Evolutionary conservation across 37 sponge, comb jelly and placozoan species (phyloP).

Genomic region (Ianthella basta): DNA sequence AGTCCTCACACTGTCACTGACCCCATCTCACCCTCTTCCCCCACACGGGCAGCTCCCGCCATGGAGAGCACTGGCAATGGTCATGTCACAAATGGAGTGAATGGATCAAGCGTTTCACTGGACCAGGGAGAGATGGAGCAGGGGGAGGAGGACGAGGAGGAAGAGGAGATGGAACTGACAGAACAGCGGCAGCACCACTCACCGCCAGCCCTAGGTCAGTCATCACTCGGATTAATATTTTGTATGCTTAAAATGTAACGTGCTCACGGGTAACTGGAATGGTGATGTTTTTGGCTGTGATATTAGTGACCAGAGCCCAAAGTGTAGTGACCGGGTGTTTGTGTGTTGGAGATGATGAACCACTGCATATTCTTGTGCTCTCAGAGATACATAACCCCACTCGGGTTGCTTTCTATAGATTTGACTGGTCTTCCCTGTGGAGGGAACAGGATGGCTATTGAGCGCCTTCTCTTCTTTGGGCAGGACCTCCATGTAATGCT

Average conservation of each 20-base stretch:
- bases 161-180: background rate
- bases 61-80: slow-evolving; percentile 10
- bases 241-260: too few relatives aligned
- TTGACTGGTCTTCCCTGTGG: slow-evolving; percentile 42
- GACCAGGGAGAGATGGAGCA: background rate
- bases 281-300: too few relatives aligned
- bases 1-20: background rate
- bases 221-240: too few relatives aligned
- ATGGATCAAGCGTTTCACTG: background rate
- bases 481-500: slow-evolving; percentile 65
- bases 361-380: too few relatives aligned
- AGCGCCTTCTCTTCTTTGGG: slow-evolving; percentile 78
- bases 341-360: too few relatives aligned
- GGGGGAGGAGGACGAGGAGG: background rate
- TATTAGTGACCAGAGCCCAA: too few relatives aligned
- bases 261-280: too few relatives aligned
- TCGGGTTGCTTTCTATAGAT: background rate
- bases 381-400: too few relatives aligned
- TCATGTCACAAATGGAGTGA: slow-evolving; percentile 21
- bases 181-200: background rate
- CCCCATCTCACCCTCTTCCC: background rate
- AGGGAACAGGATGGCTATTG: slow-evolving; percentile 45
- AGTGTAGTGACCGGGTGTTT: too few relatives aligned
- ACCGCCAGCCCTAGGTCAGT: too few relatives aligned
- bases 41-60: background rate